A percentile compares a stretch with the other conserved stretches of the same genome.
phyloP scores from a whole-genome alignment of 1,140 invertebrate genomes.

The Drosophila orena region DNA sequence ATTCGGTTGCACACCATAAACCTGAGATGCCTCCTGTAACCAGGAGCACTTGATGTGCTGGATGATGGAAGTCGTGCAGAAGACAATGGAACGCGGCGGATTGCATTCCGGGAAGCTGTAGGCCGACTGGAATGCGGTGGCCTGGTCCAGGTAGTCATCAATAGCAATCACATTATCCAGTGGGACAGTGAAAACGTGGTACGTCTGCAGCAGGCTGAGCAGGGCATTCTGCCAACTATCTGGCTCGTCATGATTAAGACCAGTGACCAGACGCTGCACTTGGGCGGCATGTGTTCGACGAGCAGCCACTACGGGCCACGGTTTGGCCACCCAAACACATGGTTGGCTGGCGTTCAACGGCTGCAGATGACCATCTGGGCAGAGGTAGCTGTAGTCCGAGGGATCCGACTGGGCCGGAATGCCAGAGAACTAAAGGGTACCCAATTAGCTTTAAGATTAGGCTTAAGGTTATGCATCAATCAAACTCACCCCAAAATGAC shows the following conservation, averaged over 20 bases:
- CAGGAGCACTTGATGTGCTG: constrained; percentile 91
- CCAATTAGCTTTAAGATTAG: too few relatives aligned
- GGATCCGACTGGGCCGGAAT: constrained; percentile 81
- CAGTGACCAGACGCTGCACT: constrained; percentile 86
- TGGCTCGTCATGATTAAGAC: constrained; percentile 75
- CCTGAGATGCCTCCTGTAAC: constrained; percentile 89
- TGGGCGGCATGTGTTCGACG: constrained; percentile 86
- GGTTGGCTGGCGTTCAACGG: constrained; percentile 86
- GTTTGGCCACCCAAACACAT: constrained; percentile 91
- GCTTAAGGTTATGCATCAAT: too few relatives aligned
- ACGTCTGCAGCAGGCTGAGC: constrained; percentile 86
- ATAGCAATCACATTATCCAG: constrained; percentile 86
- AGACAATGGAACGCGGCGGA: constrained; percentile 87
- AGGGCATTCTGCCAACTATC: constrained; percentile 86
- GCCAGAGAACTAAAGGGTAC: constrained; percentile 54
- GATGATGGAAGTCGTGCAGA: constrained; percentile 88
- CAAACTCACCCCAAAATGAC: constrained; percentile 88
- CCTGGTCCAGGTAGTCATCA: constrained; percentile 87
- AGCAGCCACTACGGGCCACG: constrained; percentile 89
- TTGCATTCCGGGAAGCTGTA: constrained; percentile 88
- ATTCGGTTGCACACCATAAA: constrained; percentile 90
- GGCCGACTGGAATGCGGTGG: constrained; percentile 87
- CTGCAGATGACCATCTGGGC: constrained; percentile 91
- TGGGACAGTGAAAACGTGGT: constrained; percentile 84
- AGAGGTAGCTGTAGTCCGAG: constrained; percentile 89